Conservation (phyloP, 2,797 vertebrate genomes). For the Enteromius treurensis region DNA sequence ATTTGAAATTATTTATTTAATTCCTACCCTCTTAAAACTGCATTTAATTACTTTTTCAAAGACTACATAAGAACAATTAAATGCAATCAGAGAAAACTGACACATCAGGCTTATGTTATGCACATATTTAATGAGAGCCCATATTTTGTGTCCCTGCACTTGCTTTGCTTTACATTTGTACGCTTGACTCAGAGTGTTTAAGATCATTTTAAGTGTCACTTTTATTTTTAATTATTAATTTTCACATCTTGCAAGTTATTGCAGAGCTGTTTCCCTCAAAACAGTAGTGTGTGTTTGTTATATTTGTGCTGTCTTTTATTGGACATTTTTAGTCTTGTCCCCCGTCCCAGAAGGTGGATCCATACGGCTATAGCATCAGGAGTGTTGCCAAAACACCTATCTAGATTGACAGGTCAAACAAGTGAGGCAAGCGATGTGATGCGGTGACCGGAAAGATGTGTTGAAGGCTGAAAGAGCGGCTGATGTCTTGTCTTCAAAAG, state of each 20-base stretch:
- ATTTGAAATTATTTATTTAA: background rate
- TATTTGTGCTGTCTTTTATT: slow-evolving; percentile 4
- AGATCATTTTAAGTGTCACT: slow-evolving; percentile 8
- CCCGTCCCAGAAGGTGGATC: slow-evolving; percentile 36
- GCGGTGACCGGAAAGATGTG: slow-evolving; percentile 54
- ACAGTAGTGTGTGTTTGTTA: background rate
- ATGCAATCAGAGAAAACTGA: background rate
- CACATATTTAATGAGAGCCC: slow-evolving; percentile 27
- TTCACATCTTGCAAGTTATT: background rate
- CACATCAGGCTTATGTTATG: slow-evolving; percentile 23
- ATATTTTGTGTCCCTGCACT: background rate
- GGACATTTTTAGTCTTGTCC: slow-evolving; percentile 15
- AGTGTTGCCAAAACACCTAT: slow-evolving; percentile 54
- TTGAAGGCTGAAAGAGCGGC: slow-evolving; percentile 37
- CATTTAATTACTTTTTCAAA: slow-evolving; percentile 9
- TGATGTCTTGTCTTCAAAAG: slow-evolving; percentile 40
- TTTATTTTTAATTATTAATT: slow-evolving; percentile 7
- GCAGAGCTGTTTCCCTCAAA: background rate
- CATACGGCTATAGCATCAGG: slow-evolving; percentile 27
- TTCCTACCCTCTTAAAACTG: background rate
- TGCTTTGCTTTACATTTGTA: slow-evolving; percentile 11
- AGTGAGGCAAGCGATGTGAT: slow-evolving; percentile 45
- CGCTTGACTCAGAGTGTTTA: background rate
- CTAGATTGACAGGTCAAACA: slow-evolving; percentile 46
- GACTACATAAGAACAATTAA: background rate